A percentile compares a stretch with the other conserved stretches of the same genome.
phyloP scores from a whole-genome alignment of 2,888 invertebrate genomes.

The Lasioglossum calceatum region DNA sequence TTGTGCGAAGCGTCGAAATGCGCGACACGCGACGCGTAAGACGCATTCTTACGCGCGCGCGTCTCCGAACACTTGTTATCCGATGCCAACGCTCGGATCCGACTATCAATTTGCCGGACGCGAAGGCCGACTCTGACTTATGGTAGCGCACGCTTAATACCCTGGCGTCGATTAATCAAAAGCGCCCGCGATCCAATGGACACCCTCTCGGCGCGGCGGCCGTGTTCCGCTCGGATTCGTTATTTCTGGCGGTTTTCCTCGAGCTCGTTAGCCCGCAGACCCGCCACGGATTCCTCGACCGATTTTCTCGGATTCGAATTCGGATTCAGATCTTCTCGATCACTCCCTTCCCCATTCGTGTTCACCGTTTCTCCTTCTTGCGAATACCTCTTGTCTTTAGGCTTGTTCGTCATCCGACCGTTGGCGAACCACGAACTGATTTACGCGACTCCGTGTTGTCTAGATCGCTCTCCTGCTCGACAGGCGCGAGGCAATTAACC shows the following conservation, averaged over 20 bases:
- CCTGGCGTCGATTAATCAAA: slow-evolving; percentile 49
- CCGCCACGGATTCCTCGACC: slow-evolving; percentile 43
- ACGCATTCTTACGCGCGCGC: slow-evolving; percentile 26
- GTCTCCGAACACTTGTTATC: slow-evolving; percentile 57
- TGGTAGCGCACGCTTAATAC: slow-evolving; percentile 34
- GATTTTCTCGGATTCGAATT: slow-evolving; percentile 38
- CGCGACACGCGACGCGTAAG: slow-evolving; percentile 5
- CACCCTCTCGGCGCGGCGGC: background rate
- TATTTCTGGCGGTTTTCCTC: slow-evolving; percentile 42
- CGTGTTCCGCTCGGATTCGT: slow-evolving; percentile 23
- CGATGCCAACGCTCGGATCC: slow-evolving; percentile 49
- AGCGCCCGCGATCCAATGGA: slow-evolving; percentile 26
- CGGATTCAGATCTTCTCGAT: background rate
- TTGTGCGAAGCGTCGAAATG: background rate
- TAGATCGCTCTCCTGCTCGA: background rate
- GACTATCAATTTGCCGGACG: slow-evolving; percentile 61
- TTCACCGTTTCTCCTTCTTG: background rate
- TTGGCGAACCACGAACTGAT: background rate
- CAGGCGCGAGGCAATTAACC: background rate
- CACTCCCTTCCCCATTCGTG: background rate
- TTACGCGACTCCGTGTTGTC: background rate
- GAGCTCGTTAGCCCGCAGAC: slow-evolving; percentile 33
- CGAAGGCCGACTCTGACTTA: slow-evolving; percentile 53
- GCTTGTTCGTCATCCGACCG: background rate
- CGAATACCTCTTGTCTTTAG: background rate